Evolutionary conservation across 1,140 invertebrate species (phyloP), one percentile per base, ranked within the genome.

Genomic region (Teleopsis dalmanni): DNA sequence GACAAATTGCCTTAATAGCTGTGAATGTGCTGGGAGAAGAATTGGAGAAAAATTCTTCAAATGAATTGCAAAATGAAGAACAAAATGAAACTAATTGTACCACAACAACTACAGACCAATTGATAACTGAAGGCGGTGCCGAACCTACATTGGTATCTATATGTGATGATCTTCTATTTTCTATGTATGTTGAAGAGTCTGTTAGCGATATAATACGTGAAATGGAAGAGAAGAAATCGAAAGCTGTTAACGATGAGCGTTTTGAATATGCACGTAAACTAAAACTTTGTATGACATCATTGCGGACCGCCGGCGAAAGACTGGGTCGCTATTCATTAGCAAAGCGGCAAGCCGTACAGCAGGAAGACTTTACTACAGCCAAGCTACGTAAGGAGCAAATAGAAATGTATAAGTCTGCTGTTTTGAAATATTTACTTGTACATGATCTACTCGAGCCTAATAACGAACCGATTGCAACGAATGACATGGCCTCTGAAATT

Each of bases 101-200:
- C 10, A 22, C 26, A 0, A 3, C 72, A 58, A 53, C 57, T 55
- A 19, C 53, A 22, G 6, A 76, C 60, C 54, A 58, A 23, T 56
- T 68, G 8, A 64, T 65, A 43, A 38, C 59, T 26, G 57, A 11
- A 6, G 46, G 37, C 13, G n/a, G 4, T 18, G 52, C 0, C 11
- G 70, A 70, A 43, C 46, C 60, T 25, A 57, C 58, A 0, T 82
- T 84, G 47, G 83, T 83, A 46, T 94, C 91, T 2, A 84, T 89
- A 0, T 88, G 91, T 58, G 92, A 97, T 65, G 92, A 97, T 72
- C 73, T 97, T n/a, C 86, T 91, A 0, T 95, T 95, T 73, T 88
- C 92, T 41, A 97, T 97, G 92, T 97, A 97, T 61, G 91, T 95
- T 8, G 92, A 95, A 70, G 82, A 84, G n/a, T 91, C 94, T 56